Evolutionary conservation across 2,113 vertebrate genomes (phyloP), one percentile per base, ranked within the genome.

Genomic region (Neodontobutis hainanensis): DNA sequence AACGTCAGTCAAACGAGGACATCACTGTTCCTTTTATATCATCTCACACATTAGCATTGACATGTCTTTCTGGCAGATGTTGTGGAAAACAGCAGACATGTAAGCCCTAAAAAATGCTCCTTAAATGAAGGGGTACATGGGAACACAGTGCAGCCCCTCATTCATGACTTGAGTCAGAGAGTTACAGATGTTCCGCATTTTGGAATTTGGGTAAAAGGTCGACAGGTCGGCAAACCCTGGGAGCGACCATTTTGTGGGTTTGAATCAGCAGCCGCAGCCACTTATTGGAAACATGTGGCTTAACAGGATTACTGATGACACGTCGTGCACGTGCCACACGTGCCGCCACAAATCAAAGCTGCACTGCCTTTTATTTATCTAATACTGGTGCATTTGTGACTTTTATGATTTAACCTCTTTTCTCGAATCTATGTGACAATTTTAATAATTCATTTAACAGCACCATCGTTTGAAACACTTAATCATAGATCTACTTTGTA

Each of bases 181-280:
- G 76, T 75, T 89, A 80, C 89, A 92, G 89, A 92, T 91, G 88
- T 89, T 90, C 73, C 51, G 50, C 44, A 63, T 87, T 27, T 82
- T 53, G 73, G 87, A 90, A 93, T 90, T 70, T 92, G 80, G 90
- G 92, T 90, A 81, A 92, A 91, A 91, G 91, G 87, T 93, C 75
- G 65, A n/a, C 27, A 47, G 58, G 68, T 81, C 62, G 71, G 53
- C 48, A 19, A 14, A 6, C 40, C 49, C 68, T 67, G 83, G 73
- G 74, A 76, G 79, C 32, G 46, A 71, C 70, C 87, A 78, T 84
- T 68, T 82, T 79, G 68, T 68, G 64, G 78, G 82, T 82, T 75
- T 66, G 73, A 59, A 80, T 55, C 32, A 81, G 80, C 87, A 86
- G 87, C 83, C 88, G 88, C 73, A 66, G 43, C 42, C 52, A 57